Evolutionary conservation across 2,888 invertebrate species (phyloP).

Genomic region (Papilio protenor): DNA sequence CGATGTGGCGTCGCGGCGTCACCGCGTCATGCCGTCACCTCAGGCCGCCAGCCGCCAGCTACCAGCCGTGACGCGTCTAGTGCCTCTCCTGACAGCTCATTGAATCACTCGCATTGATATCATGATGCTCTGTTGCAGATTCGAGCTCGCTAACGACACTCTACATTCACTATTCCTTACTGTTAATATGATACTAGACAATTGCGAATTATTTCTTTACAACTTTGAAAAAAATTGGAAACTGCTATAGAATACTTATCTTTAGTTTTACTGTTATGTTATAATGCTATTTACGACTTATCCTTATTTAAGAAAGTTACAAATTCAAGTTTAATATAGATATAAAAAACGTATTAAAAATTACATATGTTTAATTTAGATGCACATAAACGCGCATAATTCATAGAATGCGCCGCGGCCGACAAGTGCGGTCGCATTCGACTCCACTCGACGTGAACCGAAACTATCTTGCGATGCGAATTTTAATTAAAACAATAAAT

Average conservation of each 20-base stretch:
- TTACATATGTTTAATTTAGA: background rate
- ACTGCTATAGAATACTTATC: background rate
- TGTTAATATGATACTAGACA: background rate
- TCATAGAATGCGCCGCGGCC: slow-evolving; percentile 26
- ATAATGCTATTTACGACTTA: too few species aligned
- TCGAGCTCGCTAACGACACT: background rate
- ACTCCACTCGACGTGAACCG: slow-evolving; percentile 44
- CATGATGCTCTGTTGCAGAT: background rate
- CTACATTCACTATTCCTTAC: background rate
- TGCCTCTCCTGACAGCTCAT: slow-evolving; percentile 31
- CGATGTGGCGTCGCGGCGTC: slow-evolving; percentile 13
- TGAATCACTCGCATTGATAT: slow-evolving; percentile 11
- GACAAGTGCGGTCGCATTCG: slow-evolving; percentile 28
- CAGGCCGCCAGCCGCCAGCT: background rate
- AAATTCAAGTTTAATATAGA: too few species aligned
- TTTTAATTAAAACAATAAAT: slow-evolving; percentile 60
- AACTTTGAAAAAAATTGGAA: background rate
- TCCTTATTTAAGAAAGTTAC: too few species aligned
- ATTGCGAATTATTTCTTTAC: background rate
- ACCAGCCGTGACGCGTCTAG: slow-evolving; percentile 7
- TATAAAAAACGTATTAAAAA: background rate
- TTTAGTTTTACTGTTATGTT: too few species aligned
- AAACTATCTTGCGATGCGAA: slow-evolving; percentile 52
- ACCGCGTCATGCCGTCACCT: slow-evolving; percentile 13
- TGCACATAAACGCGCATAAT: slow-evolving; percentile 13